A percentile compares a stretch with the other conserved stretches of the same genome.
These are phyloP conservation scores for Rhadina sibilatrix DNA, from an alignment of 2,113 vertebrate species.

Conservation along the genomic window DNA sequence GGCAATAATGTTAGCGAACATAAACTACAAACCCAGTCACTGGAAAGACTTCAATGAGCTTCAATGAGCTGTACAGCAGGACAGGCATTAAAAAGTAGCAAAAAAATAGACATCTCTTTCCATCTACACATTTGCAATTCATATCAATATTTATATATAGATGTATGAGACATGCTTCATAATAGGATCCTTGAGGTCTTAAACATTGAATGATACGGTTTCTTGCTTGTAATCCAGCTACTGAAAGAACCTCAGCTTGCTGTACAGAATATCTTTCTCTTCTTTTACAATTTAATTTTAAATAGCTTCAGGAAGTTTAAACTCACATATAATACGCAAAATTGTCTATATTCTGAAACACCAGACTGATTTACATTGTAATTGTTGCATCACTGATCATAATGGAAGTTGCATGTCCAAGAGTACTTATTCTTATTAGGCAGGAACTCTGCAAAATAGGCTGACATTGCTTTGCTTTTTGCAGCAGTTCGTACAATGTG, in stretches of 20 bases:
- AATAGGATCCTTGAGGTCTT: background rate
- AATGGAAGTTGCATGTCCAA: background rate
- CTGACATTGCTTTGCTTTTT: slow-evolving; percentile 1
- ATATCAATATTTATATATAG: background rate
- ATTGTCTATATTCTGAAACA: slow-evolving; percentile 13
- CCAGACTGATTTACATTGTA: slow-evolving; percentile 9
- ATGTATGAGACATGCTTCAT: background rate
- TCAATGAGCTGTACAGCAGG: background rate
- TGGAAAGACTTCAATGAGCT: background rate
- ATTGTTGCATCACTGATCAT: slow-evolving; percentile 19
- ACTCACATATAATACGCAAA: slow-evolving; percentile 26
- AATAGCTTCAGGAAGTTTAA: slow-evolving; percentile 41
- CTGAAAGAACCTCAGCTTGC: background rate
- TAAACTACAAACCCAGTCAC: background rate
- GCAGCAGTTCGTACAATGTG: background rate
- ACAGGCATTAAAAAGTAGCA: background rate
- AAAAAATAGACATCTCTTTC: background rate
- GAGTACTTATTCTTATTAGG: background rate
- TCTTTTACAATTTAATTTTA: slow-evolving; percentile 38
- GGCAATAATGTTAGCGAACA: background rate
- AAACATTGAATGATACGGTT: background rate
- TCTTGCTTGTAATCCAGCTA: background rate
- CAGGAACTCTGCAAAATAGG: background rate
- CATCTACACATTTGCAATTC: background rate
- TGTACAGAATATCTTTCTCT: background rate